A percentile compares a stretch with the other conserved stretches of the same genome.
Conservation (phyloP, 1,140 invertebrate genomes). For the Pygmarrhopalites habei region DNA sequence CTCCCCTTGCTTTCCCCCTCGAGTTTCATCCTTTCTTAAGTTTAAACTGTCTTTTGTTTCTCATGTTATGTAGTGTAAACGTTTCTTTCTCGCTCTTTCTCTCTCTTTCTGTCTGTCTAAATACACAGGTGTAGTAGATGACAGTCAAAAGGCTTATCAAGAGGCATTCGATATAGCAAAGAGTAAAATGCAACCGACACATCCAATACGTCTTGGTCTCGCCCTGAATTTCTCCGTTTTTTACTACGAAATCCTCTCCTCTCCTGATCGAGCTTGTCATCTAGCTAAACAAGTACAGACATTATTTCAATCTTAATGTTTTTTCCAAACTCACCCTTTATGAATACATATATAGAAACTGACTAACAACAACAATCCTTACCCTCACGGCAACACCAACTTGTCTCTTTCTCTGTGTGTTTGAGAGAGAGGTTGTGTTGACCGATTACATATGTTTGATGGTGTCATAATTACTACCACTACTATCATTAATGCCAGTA, state of each 20-base stretch:
- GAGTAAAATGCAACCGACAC: conserved; percentile 95
- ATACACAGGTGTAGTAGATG: conserved; percentile 80
- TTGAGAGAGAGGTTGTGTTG: no score
- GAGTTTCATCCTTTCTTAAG: no score
- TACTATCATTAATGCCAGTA: no score
- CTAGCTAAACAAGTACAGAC: conserved; percentile 86
- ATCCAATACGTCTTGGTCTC: conserved; percentile 91
- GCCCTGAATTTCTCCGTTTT: conserved; percentile 98
- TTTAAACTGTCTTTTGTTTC: neutral
- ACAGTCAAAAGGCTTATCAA: conserved; percentile 97
- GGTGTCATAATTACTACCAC: no score
- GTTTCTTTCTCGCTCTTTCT: no score
- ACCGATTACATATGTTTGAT: no score
- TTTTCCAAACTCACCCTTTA: neutral
- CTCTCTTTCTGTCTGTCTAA: no score
- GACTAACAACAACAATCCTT: no score
- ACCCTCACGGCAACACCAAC: no score
- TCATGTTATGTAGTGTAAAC: neutral
- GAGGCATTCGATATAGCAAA: conserved; percentile 98
- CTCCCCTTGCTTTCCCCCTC: no score
- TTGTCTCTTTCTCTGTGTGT: no score
- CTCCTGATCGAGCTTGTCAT: conserved; percentile 91
- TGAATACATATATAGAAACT: no score
- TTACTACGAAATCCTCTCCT: conserved; percentile 98
- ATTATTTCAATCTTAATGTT: neutral